Percentiles rank a stretch among this genome's conserved stretches.
Conservation (phyloP, 2,113 vertebrate genomes). For the Cygnus atratus region DNA sequence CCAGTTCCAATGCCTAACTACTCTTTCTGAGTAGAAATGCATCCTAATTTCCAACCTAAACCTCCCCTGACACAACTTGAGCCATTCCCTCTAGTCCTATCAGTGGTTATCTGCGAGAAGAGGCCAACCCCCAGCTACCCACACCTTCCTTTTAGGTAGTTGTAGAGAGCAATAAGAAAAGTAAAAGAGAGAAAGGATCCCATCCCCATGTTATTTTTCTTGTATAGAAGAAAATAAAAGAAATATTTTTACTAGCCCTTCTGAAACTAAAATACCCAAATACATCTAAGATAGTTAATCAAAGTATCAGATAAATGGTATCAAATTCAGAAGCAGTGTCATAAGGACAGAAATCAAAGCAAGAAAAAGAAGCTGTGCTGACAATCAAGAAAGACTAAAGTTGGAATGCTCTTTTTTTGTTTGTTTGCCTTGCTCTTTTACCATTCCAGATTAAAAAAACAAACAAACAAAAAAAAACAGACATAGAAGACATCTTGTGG, state of each 20-base stretch:
- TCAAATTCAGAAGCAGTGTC: background rate
- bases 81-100: no score
- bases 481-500: accelerated
- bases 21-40: no score
- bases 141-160: no score
- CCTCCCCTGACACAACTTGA: no score
- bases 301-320: background rate
- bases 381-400: background rate
- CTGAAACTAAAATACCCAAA: background rate
- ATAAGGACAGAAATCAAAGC: background rate
- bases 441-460: background rate
- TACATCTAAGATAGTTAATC: background rate
- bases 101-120: no score
- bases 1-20: no score
- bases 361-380: background rate
- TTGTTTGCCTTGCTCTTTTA: background rate
- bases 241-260: background rate
- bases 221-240: background rate
- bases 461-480: accelerated
- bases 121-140: no score
- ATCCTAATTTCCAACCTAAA: no score
- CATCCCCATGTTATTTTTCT: background rate
- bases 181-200: background rate
- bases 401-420: background rate
- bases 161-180: background rate